phyloP scores from a whole-genome alignment of 2,113 vertebrate species.

The Arenaria interpres region DNA sequence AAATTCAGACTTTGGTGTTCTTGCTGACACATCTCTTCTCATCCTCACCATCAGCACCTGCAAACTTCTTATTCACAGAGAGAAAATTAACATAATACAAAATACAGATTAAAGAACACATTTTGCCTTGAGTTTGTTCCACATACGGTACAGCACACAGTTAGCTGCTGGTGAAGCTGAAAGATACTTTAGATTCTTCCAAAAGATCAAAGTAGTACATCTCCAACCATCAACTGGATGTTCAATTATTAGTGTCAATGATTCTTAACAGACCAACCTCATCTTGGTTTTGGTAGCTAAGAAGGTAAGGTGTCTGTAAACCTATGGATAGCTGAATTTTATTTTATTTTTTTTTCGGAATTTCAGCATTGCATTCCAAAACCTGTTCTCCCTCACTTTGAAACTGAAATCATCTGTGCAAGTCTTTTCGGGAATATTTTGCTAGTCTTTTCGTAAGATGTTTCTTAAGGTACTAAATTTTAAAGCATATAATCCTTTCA shows the following conservation, averaged over 20 bases:
- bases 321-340: background rate
- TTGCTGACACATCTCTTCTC: background rate
- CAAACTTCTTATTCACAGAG: background rate
- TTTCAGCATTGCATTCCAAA: background rate
- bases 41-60: background rate
- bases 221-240: background rate
- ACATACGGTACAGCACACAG: background rate
- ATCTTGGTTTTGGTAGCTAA: background rate
- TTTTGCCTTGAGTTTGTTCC: background rate
- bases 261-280: background rate
- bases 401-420: background rate
- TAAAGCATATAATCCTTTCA: background rate
- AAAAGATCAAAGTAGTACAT: constrained; percentile 7
- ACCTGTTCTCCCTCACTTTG: background rate
- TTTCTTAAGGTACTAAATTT: background rate
- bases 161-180: background rate
- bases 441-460: background rate
- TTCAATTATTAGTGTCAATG: background rate
- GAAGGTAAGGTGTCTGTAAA: background rate
- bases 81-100: constrained; percentile 4
- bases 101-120: background rate
- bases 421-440: background rate
- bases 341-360: too few species aligned
- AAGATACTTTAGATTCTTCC: background rate
- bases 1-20: background rate